A percentile compares a stretch with the other conserved stretches of the same genome.
Conservation (phyloP, 1,140 invertebrate species). For the Brachystomella parvula region DNA sequence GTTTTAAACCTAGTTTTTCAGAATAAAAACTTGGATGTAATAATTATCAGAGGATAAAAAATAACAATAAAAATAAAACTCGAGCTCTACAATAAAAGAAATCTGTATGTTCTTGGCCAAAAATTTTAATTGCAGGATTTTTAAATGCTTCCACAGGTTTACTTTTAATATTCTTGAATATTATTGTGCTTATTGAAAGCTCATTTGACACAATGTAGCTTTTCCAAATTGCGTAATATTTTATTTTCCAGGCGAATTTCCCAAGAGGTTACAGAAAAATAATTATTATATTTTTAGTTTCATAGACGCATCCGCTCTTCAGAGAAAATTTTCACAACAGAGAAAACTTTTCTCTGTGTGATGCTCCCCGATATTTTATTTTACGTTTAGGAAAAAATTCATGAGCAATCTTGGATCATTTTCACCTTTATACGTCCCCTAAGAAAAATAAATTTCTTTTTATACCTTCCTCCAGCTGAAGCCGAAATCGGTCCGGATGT, state of each 20-base stretch:
- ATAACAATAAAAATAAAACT: background rate
- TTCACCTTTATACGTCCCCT: background rate
- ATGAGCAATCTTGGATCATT: background rate
- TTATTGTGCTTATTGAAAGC: too few relatives aligned
- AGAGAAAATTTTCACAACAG: background rate
- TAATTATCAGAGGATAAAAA: background rate
- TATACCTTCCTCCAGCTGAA: slow-evolving; percentile 24
- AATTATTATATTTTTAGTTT: background rate
- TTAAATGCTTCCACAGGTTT: too few relatives aligned
- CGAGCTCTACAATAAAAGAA: too few relatives aligned
- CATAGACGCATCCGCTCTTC: too few relatives aligned
- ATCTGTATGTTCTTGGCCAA: background rate
- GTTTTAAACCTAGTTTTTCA: background rate
- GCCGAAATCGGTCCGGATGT: slow-evolving; percentile 27
- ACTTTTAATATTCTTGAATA: too few relatives aligned
- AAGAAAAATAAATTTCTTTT: background rate
- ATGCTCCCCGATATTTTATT: background rate
- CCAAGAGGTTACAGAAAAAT: too few relatives aligned
- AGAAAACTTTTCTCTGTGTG: background rate
- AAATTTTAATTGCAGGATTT: background rate
- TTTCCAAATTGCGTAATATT: too few relatives aligned
- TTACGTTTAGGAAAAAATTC: background rate
- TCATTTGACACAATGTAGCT: too few relatives aligned
- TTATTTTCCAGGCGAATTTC: too few relatives aligned
- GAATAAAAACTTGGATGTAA: background rate